A percentile compares a stretch with the other conserved stretches of the same genome.
Conservation (phyloP, 2,888 invertebrate genomes). For the Philopedon plagiatum region DNA sequence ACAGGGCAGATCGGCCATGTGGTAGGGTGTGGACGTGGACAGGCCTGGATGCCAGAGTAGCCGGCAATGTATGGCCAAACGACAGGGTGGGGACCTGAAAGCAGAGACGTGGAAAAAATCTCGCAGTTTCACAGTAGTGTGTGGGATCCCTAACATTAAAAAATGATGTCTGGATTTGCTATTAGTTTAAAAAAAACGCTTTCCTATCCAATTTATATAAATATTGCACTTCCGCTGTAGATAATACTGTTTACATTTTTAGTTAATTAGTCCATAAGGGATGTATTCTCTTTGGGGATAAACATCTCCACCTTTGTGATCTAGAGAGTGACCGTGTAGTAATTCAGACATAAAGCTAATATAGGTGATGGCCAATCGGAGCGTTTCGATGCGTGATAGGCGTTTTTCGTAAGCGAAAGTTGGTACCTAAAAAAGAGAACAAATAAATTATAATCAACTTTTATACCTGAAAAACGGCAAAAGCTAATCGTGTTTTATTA, state of each 20-base stretch:
- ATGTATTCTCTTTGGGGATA: slow-evolving; percentile 68
- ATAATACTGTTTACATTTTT: slow-evolving; percentile 32
- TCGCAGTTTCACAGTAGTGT: no score
- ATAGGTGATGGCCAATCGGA: slow-evolving; percentile 95
- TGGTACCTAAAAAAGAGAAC: slow-evolving; percentile 76
- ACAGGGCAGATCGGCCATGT: no score
- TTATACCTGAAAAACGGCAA: not conserved
- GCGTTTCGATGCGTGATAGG: slow-evolving; percentile 94
- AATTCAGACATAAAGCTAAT: slow-evolving; percentile 97
- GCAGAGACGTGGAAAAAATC: no score
- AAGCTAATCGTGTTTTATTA: no score
- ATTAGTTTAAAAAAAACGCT: no score
- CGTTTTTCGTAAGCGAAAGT: slow-evolving; percentile 98
- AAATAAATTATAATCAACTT: not conserved
- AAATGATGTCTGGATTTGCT: no score
- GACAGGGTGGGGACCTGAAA: no score
- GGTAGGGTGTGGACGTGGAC: no score
- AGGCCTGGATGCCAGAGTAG: no score
- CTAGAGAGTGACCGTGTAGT: slow-evolving; percentile 73
- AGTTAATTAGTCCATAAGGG: slow-evolving; percentile 68
- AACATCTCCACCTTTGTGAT: slow-evolving; percentile 64
- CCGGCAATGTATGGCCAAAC: no score
- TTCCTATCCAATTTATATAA: no score
- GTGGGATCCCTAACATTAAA: no score
- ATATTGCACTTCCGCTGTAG: slow-evolving; percentile 16